Conservation (phyloP, 2,113 vertebrate genomes). For the Ictidomys tridecemlineatus region DNA sequence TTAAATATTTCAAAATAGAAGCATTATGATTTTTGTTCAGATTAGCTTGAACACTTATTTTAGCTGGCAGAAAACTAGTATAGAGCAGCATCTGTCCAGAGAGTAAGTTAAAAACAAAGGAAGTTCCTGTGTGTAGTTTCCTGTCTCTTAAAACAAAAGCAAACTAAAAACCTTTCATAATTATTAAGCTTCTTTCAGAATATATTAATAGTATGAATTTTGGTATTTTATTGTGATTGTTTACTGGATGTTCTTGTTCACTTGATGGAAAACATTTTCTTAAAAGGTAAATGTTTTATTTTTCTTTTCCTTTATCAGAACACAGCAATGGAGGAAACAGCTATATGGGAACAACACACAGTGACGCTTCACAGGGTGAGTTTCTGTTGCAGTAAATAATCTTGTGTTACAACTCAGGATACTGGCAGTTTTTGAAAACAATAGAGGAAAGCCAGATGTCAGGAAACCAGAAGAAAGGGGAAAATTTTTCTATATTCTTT, state of each 20-base stretch:
- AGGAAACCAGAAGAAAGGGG: slow-evolving; percentile 93
- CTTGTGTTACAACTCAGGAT: slow-evolving; percentile 90
- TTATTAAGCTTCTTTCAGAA: background rate
- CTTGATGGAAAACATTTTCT: slow-evolving; percentile 42
- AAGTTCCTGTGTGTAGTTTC: slow-evolving; percentile 78
- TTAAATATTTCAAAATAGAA: background rate
- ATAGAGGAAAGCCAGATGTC: slow-evolving; percentile 94
- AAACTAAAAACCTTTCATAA: slow-evolving; percentile 35
- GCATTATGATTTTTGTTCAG: background rate
- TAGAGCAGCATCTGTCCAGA: slow-evolving; percentile 54
- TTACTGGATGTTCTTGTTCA: background rate
- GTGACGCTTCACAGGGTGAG: slow-evolving; percentile 99
- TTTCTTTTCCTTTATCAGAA: slow-evolving; percentile 89
- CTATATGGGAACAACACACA: slow-evolving; percentile 99
- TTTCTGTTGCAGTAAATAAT: slow-evolving; percentile 77
- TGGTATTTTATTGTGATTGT: slow-evolving; percentile 44
- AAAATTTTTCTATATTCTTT: slow-evolving; percentile 85
- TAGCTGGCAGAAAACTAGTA: background rate
- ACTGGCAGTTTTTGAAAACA: slow-evolving; percentile 89
- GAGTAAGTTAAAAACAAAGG: slow-evolving; percentile 79
- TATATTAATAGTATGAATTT: background rate
- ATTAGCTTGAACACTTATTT: background rate
- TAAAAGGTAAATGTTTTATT: slow-evolving; percentile 67
- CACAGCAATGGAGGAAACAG: slow-evolving; percentile 99
- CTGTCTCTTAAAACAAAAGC: slow-evolving; percentile 70